phyloP scores from a whole-genome alignment of 2,888 invertebrate species.

The Corythucha ciliata region DNA sequence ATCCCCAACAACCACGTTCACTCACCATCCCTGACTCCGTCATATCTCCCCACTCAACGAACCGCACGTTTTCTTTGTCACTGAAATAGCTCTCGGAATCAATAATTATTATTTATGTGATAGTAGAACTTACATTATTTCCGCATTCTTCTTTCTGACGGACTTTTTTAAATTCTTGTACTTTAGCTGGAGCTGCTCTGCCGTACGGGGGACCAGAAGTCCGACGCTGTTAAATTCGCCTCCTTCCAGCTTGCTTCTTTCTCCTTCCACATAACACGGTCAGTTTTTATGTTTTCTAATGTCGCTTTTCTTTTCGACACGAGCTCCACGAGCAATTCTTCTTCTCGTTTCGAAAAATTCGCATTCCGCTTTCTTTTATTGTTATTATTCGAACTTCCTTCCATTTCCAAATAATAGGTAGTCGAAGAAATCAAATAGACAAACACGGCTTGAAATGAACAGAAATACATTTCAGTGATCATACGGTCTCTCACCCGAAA shows the following conservation, averaged over 20 bases:
- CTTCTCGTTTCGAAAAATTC: slow-evolving; percentile 4
- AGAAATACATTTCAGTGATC: no score
- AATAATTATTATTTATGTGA: no score
- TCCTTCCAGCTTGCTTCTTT: background rate
- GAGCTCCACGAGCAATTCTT: slow-evolving; percentile 1
- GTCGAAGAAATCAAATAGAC: no score
- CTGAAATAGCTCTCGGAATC: no score
- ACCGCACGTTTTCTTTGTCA: no score
- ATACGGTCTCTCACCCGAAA: no score
- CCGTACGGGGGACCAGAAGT: background rate
- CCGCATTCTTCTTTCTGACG: slow-evolving; percentile 2
- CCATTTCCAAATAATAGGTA: no score
- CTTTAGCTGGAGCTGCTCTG: background rate
- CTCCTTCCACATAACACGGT: slow-evolving; percentile 7
- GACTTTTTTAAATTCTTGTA: background rate
- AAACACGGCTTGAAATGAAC: no score
- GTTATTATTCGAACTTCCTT: background rate
- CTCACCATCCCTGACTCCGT: no score
- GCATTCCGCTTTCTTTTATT: background rate
- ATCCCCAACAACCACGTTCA: no score
- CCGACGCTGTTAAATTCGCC: no score
- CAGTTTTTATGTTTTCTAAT: slow-evolving; percentile 4
- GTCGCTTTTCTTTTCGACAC: background rate
- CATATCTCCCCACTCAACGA: no score
- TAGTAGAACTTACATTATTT: slow-evolving; percentile 2